A percentile compares a stretch with the other conserved stretches of the same genome.
phyloP scores from a whole-genome alignment of 1,140 invertebrate genomes.

The Leptopilina boulardi region DNA sequence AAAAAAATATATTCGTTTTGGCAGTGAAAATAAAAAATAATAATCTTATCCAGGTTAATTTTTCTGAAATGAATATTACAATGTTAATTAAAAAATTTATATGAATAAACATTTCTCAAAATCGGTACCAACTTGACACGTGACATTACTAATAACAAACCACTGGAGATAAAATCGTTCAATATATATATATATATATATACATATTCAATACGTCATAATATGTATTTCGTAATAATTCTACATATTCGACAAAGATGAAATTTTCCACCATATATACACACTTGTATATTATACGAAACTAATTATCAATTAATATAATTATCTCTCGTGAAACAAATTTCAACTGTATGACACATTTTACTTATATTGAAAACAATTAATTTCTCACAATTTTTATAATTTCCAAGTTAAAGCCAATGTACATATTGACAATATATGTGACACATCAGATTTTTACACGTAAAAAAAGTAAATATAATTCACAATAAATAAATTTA shows the following conservation, averaged over 20 bases:
- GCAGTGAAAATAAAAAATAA: neutral
- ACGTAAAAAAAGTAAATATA: too few species aligned
- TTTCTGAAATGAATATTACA: neutral
- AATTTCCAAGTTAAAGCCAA: too few species aligned
- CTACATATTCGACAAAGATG: neutral
- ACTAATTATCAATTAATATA: neutral
- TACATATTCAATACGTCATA: neutral
- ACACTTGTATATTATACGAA: too few species aligned
- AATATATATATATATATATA: too few species aligned
- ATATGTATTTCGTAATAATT: neutral
- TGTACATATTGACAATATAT: too few species aligned
- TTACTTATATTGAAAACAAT: too few species aligned
- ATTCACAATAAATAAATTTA: too few species aligned
- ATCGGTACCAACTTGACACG: neutral
- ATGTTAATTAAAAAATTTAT: neutral
- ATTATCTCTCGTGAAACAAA: neutral
- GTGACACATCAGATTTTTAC: too few species aligned
- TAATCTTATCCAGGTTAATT: neutral
- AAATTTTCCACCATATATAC: neutral
- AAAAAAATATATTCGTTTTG: too few species aligned
- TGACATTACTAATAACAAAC: neutral
- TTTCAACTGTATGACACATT: too few species aligned
- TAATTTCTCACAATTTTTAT: too few species aligned
- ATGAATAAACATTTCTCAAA: neutral
- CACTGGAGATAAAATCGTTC: neutral